Conservation (phyloP, 2,113 vertebrate genomes). For the Rhinogobius similis region DNA sequence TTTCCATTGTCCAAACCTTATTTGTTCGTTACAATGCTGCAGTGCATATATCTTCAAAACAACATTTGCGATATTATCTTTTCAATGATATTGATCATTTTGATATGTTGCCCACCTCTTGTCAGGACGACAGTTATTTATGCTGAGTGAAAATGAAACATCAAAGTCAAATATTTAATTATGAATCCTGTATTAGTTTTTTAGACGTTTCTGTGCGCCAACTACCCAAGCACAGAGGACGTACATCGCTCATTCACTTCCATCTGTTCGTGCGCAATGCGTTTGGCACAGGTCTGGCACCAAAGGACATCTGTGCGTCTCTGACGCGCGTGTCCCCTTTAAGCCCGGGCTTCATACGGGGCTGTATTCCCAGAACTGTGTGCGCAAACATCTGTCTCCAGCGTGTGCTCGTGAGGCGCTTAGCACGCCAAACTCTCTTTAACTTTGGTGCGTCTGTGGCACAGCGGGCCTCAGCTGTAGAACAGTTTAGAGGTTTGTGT, state of each 20-base stretch:
- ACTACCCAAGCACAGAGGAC: background rate
- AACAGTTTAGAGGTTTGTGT: background rate
- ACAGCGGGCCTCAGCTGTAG: background rate
- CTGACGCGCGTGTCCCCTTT: constrained; percentile 25
- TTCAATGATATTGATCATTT: no score
- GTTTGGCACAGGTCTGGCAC: constrained; percentile 3
- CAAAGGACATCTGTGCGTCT: constrained; percentile 16
- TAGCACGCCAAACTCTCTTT: constrained; percentile 55
- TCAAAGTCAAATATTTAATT: background rate
- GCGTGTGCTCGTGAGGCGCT: constrained; percentile 58
- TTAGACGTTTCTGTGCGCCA: background rate
- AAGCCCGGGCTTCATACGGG: constrained; percentile 10
- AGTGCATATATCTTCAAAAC: no score
- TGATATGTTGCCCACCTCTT: no score
- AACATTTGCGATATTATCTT: no score
- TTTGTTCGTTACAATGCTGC: no score
- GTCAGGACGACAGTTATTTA: no score
- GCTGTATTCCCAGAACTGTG: constrained; percentile 20
- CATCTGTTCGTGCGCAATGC: background rate
- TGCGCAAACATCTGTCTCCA: constrained; percentile 63
- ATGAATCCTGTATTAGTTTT: background rate
- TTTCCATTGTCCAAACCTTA: no score
- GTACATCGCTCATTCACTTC: background rate
- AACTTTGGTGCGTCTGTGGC: background rate
- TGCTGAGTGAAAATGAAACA: background rate